A percentile compares a stretch with the other conserved stretches of the same genome.
Conservation (phyloP, 1,140 invertebrate genomes). For the Sitodiplosis mosellana region DNA sequence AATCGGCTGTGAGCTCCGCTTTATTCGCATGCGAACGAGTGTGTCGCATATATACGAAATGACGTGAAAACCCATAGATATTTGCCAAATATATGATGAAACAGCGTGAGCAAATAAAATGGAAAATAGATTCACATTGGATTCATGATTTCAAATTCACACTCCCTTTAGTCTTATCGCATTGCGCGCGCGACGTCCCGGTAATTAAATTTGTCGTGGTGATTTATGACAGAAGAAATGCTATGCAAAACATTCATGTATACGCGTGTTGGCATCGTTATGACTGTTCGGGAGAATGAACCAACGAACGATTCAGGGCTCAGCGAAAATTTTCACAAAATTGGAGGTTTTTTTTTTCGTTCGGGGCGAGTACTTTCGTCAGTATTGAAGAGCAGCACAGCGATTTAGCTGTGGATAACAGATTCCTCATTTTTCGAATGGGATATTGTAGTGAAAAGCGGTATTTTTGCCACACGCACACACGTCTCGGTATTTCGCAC, state of each 20-base stretch:
- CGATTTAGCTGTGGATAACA: not conserved
- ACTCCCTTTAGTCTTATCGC: constrained; percentile 4
- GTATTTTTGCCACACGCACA: not conserved
- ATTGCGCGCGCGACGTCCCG: constrained; percentile 5
- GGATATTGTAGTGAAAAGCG: not conserved
- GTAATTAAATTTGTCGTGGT: constrained; percentile 6
- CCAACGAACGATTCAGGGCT: too few species aligned
- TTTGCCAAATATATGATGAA: too few species aligned
- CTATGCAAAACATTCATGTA: not conserved
- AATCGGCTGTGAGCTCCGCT: not conserved
- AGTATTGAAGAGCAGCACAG: too few species aligned
- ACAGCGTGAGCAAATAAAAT: not conserved
- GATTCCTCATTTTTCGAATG: not conserved
- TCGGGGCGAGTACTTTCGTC: too few species aligned
- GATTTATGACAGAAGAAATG: constrained; percentile 4
- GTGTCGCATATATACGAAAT: too few species aligned
- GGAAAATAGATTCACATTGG: constrained; percentile 1
- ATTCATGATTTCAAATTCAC: constrained; percentile 4
- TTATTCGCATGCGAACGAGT: not conserved
- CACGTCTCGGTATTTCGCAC: too few species aligned
- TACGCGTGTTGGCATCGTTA: too few species aligned
- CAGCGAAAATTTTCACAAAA: too few species aligned
- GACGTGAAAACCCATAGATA: too few species aligned
- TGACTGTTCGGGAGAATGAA: too few species aligned
- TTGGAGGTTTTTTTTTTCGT: too few species aligned